Base-by-base conservation (phyloP, 1,140 invertebrate genomes). In the Eupristina koningsbergeri region DNA sequence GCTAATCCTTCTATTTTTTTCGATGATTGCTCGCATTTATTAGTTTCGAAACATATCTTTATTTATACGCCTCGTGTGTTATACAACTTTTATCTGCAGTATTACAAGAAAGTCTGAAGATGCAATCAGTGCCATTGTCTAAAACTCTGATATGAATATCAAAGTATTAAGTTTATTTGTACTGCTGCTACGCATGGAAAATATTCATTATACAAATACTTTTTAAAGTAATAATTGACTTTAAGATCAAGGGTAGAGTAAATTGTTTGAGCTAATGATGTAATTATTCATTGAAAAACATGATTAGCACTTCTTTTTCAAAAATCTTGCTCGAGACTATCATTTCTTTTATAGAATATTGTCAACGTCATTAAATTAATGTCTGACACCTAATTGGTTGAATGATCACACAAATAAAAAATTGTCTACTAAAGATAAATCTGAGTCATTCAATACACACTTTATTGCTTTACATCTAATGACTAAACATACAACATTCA, bases 381-480 rank as follows among this genome's bases (percentile, higher is more conserved):
- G 78, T 69, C 82, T 58, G 69, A 64, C 50, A n/a, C 45, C 41
- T 83, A 77, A 84, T 84, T 75, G 77, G 17, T 80, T 80, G 39
- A 39, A 41, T 26, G 15, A 80, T 19, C 36, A 50, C 69, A 76
- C 67, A 67, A 78, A 80, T 80, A 75, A 84, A 80, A 69, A 77
- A 71, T 67, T 81, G 79, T 85, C 84, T 71, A 67, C 73, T 50
- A 29, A 0, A 47, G 79, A 81, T 85, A 85, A 85, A 63, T 63
- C 36, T 77, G 39, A 81, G 17, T 78, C 78, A 71, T 41, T 78
- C 8, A 71, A 81, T 34, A 29, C 9, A 39, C 19, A 29, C 0
- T 80, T 80, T 76, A 80, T 80, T 80, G 63, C 34, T 36, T 71
- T 61, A 11, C 26, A 22, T 58, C 19, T 50, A 50, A 50, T 26